Percentiles rank a stretch among this genome's conserved stretches.
Conservation (phyloP, 2,888 invertebrate genomes). For the Mythimna lalbum region DNA sequence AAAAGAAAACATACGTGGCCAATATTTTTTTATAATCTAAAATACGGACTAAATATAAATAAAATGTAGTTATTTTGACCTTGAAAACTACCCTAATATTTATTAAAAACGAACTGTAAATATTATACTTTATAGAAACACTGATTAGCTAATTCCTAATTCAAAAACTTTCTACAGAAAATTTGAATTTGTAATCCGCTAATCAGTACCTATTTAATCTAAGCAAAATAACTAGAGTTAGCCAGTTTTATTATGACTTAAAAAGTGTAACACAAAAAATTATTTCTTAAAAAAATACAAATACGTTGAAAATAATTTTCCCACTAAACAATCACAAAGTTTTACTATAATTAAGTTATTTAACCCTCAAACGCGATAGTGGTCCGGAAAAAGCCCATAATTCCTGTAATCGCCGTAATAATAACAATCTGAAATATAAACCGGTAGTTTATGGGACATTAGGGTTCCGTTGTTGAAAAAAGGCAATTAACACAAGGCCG, state of each 20-base stretch:
- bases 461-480: conserved; percentile 12
- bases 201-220: neutral
- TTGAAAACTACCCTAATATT: too few relatives aligned
- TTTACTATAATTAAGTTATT: conserved; percentile 42
- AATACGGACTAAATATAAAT: too few relatives aligned
- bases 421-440: conserved; percentile 38
- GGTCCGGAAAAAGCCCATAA: conserved; percentile 49
- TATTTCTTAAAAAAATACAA: neutral
- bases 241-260: neutral
- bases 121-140: too few relatives aligned
- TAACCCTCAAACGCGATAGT: conserved; percentile 36
- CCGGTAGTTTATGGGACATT: conserved; percentile 25
- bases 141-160: neutral
- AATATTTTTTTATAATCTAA: too few relatives aligned
- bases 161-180: neutral
- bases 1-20: too few relatives aligned
- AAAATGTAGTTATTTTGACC: too few relatives aligned
- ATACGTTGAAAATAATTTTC: neutral
- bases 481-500: neutral
- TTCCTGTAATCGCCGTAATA: conserved; percentile 45
- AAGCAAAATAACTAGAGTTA: neutral
- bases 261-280: neutral
- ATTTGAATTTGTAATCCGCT: neutral
- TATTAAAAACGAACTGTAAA: too few relatives aligned
- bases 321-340: conserved; percentile 12